Evolutionary conservation across 2,113 vertebrate species (phyloP), one percentile per base, ranked within the genome.

Genomic region (Nesoenas mayeri): DNA sequence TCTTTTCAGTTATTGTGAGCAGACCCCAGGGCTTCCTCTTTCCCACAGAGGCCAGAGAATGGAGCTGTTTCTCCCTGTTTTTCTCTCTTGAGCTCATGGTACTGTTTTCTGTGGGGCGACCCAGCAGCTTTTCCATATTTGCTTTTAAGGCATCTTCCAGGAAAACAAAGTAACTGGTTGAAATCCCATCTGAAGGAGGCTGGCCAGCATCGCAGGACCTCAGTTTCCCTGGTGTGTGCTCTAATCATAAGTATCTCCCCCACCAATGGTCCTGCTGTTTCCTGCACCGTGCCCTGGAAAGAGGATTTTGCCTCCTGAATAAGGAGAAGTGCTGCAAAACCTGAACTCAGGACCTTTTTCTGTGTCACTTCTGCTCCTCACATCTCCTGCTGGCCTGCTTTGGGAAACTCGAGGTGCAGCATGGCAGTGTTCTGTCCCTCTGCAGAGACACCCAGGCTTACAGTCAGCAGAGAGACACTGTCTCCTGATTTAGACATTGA

Each of bases 21-120:
- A 60, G 75, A 90, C 44, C 61, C 86, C 91, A 53, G 69, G 88
- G n/a, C 71, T 95, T 92, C 86, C 0, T 4, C 79, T 93, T 96
- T 89, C 95, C 61, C 69, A 51, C 42, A 57, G 65, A 84, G 72
- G 47, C 20, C 1, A 4, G 38, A 80, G 91, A 67, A 48, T 0
- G 2, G 87, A 32, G 18, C 34, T 91, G 72, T 56, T 48, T 88
- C 82, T 92, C 6, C 3, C 40, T 36, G 17, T 10, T 22, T 88
- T 93, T 93, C 58, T 83, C 28, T 61, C 62, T 85, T 0, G 1
- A 80, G 51, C 47, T 92, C 1, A 1, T 32, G n/a, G 10, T 79
- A 26, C 50, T 54, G 4, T 73, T 88, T 77, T 47, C 87, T 8
- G 1, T 47, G 75, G 62, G 32, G 40, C 54, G 10, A 16, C 32